Conservation (phyloP, 2,888 invertebrate species). For the Ypsolopha scabrella region DNA sequence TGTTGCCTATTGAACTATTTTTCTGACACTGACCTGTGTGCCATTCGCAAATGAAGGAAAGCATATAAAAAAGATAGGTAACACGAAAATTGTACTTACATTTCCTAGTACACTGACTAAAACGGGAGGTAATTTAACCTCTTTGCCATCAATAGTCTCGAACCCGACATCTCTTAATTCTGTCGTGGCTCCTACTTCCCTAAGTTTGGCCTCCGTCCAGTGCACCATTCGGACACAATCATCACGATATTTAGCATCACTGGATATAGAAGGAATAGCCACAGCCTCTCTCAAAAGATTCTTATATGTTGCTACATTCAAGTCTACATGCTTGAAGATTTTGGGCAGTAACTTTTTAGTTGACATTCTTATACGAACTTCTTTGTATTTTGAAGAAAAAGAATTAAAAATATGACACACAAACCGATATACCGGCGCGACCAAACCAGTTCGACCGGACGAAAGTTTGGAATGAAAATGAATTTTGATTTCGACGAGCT, state of each 20-base stretch:
- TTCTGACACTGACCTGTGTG: too few relatives aligned
- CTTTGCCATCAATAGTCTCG: conserved; percentile 78
- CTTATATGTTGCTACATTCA: conserved; percentile 81
- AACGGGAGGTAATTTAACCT: conserved; percentile 87
- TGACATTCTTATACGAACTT: background rate
- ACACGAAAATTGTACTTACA: conserved; percentile 32
- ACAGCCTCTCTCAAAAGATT: conserved; percentile 85
- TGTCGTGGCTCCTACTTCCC: conserved; percentile 77
- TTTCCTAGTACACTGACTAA: conserved; percentile 83
- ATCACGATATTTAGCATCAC: conserved; percentile 83
- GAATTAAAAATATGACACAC: too few relatives aligned
- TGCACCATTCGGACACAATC: conserved; percentile 89
- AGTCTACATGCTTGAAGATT: conserved; percentile 79
- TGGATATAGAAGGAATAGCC: conserved; percentile 95
- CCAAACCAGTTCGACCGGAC: too few relatives aligned
- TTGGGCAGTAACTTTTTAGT: background rate
- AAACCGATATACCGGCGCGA: too few relatives aligned
- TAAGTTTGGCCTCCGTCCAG: conserved; percentile 80
- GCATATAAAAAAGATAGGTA: too few relatives aligned
- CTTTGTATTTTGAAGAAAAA: too few relatives aligned
- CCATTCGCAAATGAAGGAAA: too few relatives aligned
- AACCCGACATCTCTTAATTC: conserved; percentile 82
- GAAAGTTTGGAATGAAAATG: too few relatives aligned
- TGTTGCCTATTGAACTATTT: too few relatives aligned
- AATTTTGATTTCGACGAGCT: too few relatives aligned